Evolutionary conservation across 2,888 invertebrate genomes (phyloP).

Genomic region (Athalia rosae): DNA sequence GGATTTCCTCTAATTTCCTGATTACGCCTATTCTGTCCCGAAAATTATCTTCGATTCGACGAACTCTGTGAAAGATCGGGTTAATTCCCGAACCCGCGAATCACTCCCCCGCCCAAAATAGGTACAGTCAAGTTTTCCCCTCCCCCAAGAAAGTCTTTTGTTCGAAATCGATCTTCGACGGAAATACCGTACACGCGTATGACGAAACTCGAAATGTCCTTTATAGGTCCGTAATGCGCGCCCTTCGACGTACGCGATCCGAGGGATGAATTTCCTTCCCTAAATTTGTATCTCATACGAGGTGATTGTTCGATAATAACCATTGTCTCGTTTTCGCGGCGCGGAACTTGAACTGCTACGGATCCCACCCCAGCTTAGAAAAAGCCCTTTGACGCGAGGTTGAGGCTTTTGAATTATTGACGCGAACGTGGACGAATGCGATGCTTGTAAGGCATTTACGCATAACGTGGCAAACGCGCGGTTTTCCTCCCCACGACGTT

Average conservation of each 20-base stretch:
- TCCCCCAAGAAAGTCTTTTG: constrained; percentile 14
- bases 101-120: background rate
- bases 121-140: background rate
- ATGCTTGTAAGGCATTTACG: constrained; percentile 6
- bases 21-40: constrained; percentile 59
- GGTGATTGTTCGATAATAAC: background rate
- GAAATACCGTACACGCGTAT: background rate
- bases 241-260: too few relatives aligned
- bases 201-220: too few relatives aligned
- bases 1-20: constrained; percentile 60
- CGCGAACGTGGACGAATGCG: constrained; percentile 20
- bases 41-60: constrained; percentile 27
- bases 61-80: constrained; percentile 16
- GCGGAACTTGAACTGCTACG: background rate
- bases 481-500: background rate
- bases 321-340: constrained; percentile 28
- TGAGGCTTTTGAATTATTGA: constrained; percentile 37
- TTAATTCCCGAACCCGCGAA: constrained; percentile 25
- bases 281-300: too few relatives aligned
- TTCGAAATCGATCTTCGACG: background rate
- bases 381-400: constrained; percentile 29
- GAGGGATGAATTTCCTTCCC: too few relatives aligned
- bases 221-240: too few relatives aligned
- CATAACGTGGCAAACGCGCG: constrained; percentile 21
- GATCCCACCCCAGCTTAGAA: background rate